Percentiles rank a stretch among this genome's conserved stretches.
Evolutionary conservation across 2,797 vertebrate species (phyloP).

Genomic region (Gadopsis marmoratus): DNA sequence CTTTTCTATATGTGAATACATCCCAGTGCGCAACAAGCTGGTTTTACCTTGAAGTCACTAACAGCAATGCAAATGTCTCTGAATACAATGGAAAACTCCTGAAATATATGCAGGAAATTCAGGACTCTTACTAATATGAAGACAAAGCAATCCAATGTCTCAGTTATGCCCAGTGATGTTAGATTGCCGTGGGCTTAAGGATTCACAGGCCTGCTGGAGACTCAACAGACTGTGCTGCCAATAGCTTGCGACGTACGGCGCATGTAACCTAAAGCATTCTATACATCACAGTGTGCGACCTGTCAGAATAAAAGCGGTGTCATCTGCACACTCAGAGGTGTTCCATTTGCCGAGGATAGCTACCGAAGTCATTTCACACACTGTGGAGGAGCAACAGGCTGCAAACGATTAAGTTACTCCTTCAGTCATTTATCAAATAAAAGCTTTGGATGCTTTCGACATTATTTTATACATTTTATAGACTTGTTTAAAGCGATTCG

Average conservation of each 20-base stretch:
- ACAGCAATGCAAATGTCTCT: neutral
- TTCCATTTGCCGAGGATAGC: neutral
- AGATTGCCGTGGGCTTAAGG: neutral
- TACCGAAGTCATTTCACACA: neutral
- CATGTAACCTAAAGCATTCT: conserved; percentile 16
- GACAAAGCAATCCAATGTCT: neutral
- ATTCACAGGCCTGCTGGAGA: neutral
- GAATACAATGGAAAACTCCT: neutral
- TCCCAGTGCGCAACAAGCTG: neutral
- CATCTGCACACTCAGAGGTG: neutral
- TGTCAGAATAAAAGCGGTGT: neutral
- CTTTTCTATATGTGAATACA: neutral
- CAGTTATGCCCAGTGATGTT: neutral
- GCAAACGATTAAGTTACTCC: neutral
- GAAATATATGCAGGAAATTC: neutral
- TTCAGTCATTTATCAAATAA: neutral
- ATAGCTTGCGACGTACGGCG: neutral
- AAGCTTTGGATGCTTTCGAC: neutral
- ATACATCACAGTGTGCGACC: neutral
- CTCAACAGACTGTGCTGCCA: neutral
- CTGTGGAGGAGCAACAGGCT: too few relatives aligned
- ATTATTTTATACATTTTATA: neutral
- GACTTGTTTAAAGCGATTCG: neutral
- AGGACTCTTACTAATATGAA: neutral
- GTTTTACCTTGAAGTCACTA: neutral